Evolutionary conservation across 2,888 invertebrate genomes (phyloP), one percentile per base, ranked within the genome.

Genomic region (Acleris laterana): DNA sequence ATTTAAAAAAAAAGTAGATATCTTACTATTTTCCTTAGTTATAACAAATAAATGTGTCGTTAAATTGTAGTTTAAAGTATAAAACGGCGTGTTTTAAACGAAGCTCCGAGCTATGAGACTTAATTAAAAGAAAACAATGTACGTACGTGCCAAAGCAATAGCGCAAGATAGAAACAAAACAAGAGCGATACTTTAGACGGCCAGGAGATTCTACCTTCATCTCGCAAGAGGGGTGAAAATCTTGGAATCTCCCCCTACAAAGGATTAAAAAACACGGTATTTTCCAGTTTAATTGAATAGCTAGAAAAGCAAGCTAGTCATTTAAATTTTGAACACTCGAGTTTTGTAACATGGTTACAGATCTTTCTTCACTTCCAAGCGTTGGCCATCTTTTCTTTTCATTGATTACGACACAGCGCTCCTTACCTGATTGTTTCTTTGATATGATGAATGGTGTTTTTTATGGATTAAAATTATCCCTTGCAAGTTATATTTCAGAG

Each of bases 111-210:
- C 56, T 44, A 16, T 55, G 58, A 55, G 51, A 61, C 50, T 63
- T 69, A 67, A 70, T 70, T 70, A 69, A 70, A 70, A 67, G 66
- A 69, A 70, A 70, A 70, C 70, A 69, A 57, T 62, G 62, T 58
- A 25, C 28, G 63, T 57, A 68, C 68, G 70, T 66, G 55, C 68
- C 52, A 46, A 25, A 16, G 17, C n/a, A 13, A 13, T 17, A 22
- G 62, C 46, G n/a, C 11, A 32, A 46, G 59, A 60, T 13, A 42
- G 59, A 6, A 46, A 46, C 46, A 17, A 46, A 46, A 46, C 46
- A 17, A 46, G 17, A n/a, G 17, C 46, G 46, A 46, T n/a, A 46
- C 46, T 46, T 46, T 16, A 46, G 17, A n/a, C 46, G 7, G 46
- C 46, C 17, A 17, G 7, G 17, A 3, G 46, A 17, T 17, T 46